Base-by-base conservation (phyloP, 2,888 invertebrate genomes). In the Camponotus fellah region DNA sequence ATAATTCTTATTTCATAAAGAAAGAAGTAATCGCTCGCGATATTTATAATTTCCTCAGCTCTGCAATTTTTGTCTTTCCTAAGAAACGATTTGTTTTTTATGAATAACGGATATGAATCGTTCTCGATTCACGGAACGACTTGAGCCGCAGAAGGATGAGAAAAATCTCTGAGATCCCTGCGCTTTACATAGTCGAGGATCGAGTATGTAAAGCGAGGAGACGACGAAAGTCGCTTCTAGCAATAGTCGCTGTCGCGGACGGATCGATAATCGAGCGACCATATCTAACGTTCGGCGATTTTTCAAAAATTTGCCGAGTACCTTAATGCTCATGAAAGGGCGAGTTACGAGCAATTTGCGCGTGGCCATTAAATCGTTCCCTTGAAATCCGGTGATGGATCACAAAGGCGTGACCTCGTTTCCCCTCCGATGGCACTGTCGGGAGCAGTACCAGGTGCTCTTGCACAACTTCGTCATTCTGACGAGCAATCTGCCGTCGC, bases 371-470 rank as follows among this genome's bases (percentile, higher is more conserved):
- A 79, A 69, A 79, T 79, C 77, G 68, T 79, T 79, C 79, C 60
- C 79, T 60, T 68, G 79, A 79, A 79, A 79, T 79, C 79, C 69
- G 60, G 68, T 76, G 66, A 77, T 82, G 68, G 68, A 82, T 82
- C 82, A 82, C 82, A 82, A 82, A 82, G 77, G 60, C 77, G 68
- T 77, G 82, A 82, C 77, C 82, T 82, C 82, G 77, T 82, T 82
- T 82, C 32, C 53, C 40, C 37, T 60, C 46, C 77, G 82, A 75
- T 68, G 77, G 60, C 77, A 76, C 77, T 82, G 82, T 82, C 82
- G 82, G 69, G 79, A 69, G 68, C 46, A 79, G 32, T 66, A 68
- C 34, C 79, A 68, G 58, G 43, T 79, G 79, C 69, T 46, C 46
- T 68, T 43, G 79, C 79, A 60, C 46, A 79, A 79, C 79, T 79